Base-by-base conservation (phyloP, 2,888 invertebrate genomes). In the Diarsia dahlii region DNA sequence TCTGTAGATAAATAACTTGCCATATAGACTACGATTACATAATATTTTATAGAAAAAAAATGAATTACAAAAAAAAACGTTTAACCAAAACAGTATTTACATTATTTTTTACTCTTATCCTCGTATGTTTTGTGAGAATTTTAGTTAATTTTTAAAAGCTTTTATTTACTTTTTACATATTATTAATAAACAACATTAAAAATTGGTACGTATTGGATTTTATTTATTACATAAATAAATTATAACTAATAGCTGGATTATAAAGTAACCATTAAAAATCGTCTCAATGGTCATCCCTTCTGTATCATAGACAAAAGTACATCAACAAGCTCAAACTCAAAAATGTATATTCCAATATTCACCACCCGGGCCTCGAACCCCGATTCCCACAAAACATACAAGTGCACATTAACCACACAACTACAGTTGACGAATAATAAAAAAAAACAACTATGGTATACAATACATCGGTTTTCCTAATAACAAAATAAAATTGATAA, bases 11-110 rank as follows among this genome's bases (percentile, higher is more conserved):
- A 81, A 87, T 82, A 87, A 83, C 83, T 80, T 80, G 85, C 66
- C 64, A 76, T 83, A 83, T 74, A 80, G n/a, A 64, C 77, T 87
- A 84, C 76, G 84, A 81, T 85, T 87, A 88, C 71, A 87, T 68
- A 54, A 78, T 80, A 78, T 63, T 60, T 74, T 78, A 84, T 69
- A 83, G 70, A 78, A 81, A 71, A 56, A 80, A 65, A 56, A 54
- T 39, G 18, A 62, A 76, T 62, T 58, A 50, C 6, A 56, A 66
- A 60, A 68, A 65, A 75, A 72, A 74, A 74, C 66, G 58, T 75
- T 67, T 80, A 86, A 87, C 50, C 73, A 84, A 87, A 88, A 83
- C 75, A 39, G 23, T 87, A 87, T 88, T 80, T 88, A 87, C 88
- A 87, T 63, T 74, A 64, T 82, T 80, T 63, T 73, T 74, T 71